phyloP scores from a whole-genome alignment of 1,140 invertebrate genomes.

The Drosophila equinoxialis region DNA sequence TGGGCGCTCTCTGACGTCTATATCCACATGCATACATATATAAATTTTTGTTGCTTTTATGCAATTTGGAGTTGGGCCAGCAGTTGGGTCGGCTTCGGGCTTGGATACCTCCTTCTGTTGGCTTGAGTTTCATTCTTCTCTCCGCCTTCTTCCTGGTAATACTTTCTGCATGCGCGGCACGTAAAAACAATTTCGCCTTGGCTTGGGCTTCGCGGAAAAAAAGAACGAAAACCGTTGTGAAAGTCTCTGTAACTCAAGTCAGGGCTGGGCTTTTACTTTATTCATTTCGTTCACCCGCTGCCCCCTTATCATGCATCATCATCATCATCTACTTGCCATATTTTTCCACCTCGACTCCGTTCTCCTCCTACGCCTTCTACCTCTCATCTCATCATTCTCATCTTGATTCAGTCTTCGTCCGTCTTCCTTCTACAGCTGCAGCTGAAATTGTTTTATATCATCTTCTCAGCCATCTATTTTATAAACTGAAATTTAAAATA shows the following conservation, averaged over 20 bases:
- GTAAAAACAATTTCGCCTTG: constrained; percentile 65
- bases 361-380: neutral
- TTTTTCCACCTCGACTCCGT: neutral
- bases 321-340: constrained; percentile 9
- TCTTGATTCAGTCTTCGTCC: constrained; percentile 4
- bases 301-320: neutral
- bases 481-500: constrained; percentile 72
- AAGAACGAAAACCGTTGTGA: constrained; percentile 33
- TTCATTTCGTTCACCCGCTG: too few species aligned
- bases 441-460: constrained; percentile 68
- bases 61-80: constrained; percentile 25
- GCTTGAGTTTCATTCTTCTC: neutral
- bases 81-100: constrained; percentile 8
- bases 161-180: constrained; percentile 55
- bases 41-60: neutral
- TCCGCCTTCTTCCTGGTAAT: neutral
- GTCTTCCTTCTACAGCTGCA: constrained; percentile 8
- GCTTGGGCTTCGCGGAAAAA: constrained; percentile 18
- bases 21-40: neutral
- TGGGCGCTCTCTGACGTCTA: neutral
- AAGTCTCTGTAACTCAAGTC: constrained; percentile 11
- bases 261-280: neutral
- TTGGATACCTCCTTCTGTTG: constrained; percentile 14
- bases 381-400: constrained; percentile 1
- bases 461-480: constrained; percentile 53